Evolutionary conservation across 2,888 invertebrate genomes (phyloP).

Genomic region (Hydriomena furcata): DNA sequence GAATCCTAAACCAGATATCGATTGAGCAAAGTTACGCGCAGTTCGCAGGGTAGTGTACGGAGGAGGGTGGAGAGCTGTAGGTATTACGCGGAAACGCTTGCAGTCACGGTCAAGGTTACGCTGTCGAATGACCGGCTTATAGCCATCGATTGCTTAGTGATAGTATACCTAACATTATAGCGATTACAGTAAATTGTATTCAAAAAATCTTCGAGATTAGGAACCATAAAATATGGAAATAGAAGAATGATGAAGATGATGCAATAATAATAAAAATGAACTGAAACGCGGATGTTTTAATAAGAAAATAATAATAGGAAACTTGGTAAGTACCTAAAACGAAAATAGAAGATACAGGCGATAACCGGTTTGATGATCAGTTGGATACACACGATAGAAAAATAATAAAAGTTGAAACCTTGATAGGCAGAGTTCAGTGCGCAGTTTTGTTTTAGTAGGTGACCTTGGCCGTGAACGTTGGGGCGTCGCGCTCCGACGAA

Average conservation of each 20-base stretch:
- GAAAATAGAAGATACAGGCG: background rate
- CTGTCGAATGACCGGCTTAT: slow-evolving; percentile 53
- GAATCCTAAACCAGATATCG: slow-evolving; percentile 42
- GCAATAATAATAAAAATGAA: background rate
- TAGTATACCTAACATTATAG: background rate
- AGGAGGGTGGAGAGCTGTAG: slow-evolving; percentile 44
- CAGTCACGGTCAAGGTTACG: slow-evolving; percentile 74
- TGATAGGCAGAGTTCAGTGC: slow-evolving; percentile 54
- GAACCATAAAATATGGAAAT: too few relatives aligned
- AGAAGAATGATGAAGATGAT: background rate
- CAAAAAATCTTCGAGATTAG: background rate
- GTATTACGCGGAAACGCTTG: slow-evolving; percentile 50
- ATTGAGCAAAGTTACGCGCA: slow-evolving; percentile 53
- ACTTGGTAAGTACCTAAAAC: background rate
- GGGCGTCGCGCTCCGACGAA: slow-evolving; percentile 74
- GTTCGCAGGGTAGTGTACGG: slow-evolving; percentile 39
- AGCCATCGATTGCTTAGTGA: slow-evolving; percentile 39
- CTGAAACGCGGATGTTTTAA: background rate
- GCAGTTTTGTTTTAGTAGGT: slow-evolving; percentile 72
- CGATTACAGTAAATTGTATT: background rate
- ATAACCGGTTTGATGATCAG: slow-evolving; percentile 5
- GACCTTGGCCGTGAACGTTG: slow-evolving; percentile 81
- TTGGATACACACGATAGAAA: slow-evolving; percentile 22
- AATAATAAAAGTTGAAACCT: slow-evolving; percentile 36
- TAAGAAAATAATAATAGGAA: background rate